Conservation (phyloP, 2,797 vertebrate species). For the Cossypha dichroa region DNA sequence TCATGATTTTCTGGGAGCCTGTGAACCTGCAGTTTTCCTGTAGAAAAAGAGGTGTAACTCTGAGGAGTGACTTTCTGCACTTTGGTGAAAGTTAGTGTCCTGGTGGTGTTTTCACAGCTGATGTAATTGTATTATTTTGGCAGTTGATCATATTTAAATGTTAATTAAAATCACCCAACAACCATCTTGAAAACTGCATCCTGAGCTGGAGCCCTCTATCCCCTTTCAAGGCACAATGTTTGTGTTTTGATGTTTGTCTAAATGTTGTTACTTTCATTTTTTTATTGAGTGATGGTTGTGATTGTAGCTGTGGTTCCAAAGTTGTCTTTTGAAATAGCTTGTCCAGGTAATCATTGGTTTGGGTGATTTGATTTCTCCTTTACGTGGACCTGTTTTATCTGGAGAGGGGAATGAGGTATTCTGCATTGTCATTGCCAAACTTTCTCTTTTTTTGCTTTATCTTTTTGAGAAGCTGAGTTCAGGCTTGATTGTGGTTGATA, state of each 20-base stretch:
- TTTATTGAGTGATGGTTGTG: neutral
- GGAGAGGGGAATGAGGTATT: neutral
- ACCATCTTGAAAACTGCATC: neutral
- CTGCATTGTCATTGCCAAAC: neutral
- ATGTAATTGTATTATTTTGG: neutral
- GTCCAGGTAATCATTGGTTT: neutral
- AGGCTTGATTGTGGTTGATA: neutral
- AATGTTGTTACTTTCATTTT: neutral
- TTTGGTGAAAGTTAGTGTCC: neutral
- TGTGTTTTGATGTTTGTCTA: neutral
- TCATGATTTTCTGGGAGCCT: accelerated
- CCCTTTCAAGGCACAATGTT: accelerated
- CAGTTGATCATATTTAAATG: neutral
- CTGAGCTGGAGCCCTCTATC: neutral
- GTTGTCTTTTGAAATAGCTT: neutral
- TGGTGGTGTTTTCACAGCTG: neutral
- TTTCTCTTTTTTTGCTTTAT: neutral
- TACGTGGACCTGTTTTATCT: neutral
- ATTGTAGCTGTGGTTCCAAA: neutral
- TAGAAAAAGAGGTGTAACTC: neutral
- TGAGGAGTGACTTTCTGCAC: neutral
- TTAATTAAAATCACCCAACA: neutral
- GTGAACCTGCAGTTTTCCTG: neutral
- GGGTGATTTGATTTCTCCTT: neutral
- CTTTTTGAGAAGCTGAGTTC: neutral